Conservation (phyloP, 2,888 invertebrate genomes). For the Ectropis crepuscularia region DNA sequence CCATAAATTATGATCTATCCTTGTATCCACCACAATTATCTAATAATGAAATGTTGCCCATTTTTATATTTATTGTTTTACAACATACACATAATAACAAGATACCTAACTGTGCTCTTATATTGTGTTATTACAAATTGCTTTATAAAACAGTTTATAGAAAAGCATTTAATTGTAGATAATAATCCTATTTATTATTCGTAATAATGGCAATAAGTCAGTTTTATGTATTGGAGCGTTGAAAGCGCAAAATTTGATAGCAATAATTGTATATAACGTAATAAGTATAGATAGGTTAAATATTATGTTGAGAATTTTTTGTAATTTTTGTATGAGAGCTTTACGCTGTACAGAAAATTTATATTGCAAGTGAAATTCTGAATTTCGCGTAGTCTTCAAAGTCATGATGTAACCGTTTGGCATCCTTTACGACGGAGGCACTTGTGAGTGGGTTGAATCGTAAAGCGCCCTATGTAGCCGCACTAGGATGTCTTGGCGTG, state of each 20-base stretch:
- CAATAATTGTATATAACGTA: constrained; percentile 80
- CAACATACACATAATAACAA: too few relatives aligned
- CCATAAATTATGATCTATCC: too few relatives aligned
- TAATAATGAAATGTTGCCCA: too few relatives aligned
- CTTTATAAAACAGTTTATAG: constrained; percentile 54
- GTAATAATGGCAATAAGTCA: constrained; percentile 75
- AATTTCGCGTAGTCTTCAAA: constrained; percentile 78
- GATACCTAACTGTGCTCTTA: too few relatives aligned
- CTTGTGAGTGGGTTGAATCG: constrained; percentile 58
- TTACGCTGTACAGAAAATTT: constrained; percentile 78
- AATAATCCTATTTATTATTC: constrained; percentile 58
- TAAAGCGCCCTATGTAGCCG: constrained; percentile 42
- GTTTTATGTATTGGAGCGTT: constrained; percentile 69
- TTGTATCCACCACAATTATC: too few relatives aligned
- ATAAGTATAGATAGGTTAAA: constrained; percentile 77
- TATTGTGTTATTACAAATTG: background rate
- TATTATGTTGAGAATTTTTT: constrained; percentile 77
- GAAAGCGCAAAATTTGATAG: constrained; percentile 80
- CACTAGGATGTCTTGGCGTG: constrained; percentile 10
- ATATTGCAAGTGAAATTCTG: constrained; percentile 75
- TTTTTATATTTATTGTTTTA: too few relatives aligned
- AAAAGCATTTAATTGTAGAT: constrained; percentile 47
- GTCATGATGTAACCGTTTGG: constrained; percentile 59
- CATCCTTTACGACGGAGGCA: constrained; percentile 58
- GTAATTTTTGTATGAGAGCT: constrained; percentile 83